Conservation (phyloP, 2,797 vertebrate species). For the Sebastes trivittatus region DNA sequence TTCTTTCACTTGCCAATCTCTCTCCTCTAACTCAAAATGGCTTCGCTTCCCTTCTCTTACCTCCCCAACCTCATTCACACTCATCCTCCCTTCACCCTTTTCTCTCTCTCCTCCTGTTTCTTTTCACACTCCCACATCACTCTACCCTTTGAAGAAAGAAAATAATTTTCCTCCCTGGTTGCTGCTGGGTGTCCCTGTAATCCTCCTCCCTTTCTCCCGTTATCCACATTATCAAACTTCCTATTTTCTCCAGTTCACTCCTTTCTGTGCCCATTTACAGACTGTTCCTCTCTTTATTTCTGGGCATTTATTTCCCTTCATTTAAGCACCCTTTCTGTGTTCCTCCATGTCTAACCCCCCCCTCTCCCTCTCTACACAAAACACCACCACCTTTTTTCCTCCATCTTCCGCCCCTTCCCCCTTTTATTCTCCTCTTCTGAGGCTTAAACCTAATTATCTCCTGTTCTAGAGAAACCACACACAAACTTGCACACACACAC, state of each 20-base stretch:
- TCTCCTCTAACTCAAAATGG: constrained; percentile 39
- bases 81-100: constrained; percentile 17
- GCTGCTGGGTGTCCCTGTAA: neutral
- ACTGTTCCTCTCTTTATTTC: neutral
- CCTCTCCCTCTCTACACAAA: constrained; percentile 32
- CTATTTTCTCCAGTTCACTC: neutral
- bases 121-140: constrained; percentile 40
- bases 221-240: neutral
- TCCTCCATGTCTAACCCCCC: constrained; percentile 24
- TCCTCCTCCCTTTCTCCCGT: neutral
- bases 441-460: constrained; percentile 77
- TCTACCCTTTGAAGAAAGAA: neutral
- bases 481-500: constrained; percentile 33
- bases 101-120: constrained; percentile 1
- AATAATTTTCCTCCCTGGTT: constrained; percentile 22
- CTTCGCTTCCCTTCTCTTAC: constrained; percentile 1
- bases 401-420: constrained; percentile 35
- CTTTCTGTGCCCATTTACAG: neutral
- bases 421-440: constrained; percentile 62
- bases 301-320: constrained; percentile 34
- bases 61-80: constrained; percentile 32
- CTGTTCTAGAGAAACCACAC: constrained; percentile 48
- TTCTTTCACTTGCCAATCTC: constrained; percentile 25
- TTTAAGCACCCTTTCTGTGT: constrained; percentile 47
- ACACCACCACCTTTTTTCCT: constrained; percentile 38